Base-by-base conservation (phyloP, 2,113 vertebrate species). In the Pontoporia blainvillei region DNA sequence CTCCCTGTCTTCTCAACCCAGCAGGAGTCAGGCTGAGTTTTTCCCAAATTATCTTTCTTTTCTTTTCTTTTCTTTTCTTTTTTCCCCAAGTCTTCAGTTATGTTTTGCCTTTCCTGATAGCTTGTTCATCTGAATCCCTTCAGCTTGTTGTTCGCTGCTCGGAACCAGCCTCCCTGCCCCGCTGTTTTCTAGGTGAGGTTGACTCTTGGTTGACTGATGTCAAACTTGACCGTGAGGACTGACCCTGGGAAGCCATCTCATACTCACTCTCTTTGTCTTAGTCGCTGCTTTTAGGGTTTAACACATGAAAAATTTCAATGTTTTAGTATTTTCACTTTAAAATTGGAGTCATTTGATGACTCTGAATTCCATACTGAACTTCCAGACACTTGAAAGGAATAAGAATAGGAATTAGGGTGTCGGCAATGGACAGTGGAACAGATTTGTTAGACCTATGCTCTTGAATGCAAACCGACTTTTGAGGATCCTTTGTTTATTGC, bases 51-150 rank as follows among this genome's bases (percentile, higher is more conserved):
- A 21, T 46, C 64, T 13, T 64, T 54, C 72, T 75, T 36, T 31
- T 14, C n/a, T 18, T n/a, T n/a, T n/a, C 3, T 39, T 39, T 39
- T 39, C 39, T 18, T n/a, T 5, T 9, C 2, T 39, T n/a, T 36
- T 20, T 52, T 52, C 1, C 49, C 34, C 7, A 39, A 66, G 81
- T 88, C 71, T 96, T 84, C 72, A 92, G 29, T 92, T 89, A 49
- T 36, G 18, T 86, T 89, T 96, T 64, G 41, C 39, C n/a, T 96
- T 96, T 93, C 71, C 66, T n/a, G n/a, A 4, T 57, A 92, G 61
- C 84, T 71, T 72, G 84, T 72, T 94, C 91, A 61, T 73, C 73
- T 88, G 94, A 94, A 88, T 93, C 66, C 64, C 41, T 4, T 83
- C 76, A 83, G 59, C 78, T 13, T n/a, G 5, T 54, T 67, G n/a